Percentiles rank a stretch among this genome's conserved stretches.
These are phyloP conservation scores for Hippoglossus stenolepis DNA, from an alignment of 2,113 vertebrate species.

Conservation along the genomic window DNA sequence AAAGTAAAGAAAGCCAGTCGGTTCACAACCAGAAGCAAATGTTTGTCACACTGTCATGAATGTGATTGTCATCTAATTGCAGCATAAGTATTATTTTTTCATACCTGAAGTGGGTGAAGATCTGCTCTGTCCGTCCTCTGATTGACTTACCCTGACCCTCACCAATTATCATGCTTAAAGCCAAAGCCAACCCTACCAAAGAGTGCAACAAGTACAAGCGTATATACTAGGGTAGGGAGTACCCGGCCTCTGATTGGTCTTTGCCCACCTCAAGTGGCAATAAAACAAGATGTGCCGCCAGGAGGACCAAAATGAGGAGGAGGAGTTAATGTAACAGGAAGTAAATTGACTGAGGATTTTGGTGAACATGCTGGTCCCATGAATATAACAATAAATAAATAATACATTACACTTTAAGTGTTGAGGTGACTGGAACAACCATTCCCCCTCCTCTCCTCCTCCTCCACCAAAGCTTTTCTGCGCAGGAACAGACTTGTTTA, in stretches of 20 bases:
- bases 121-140: not conserved
- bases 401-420: not conserved
- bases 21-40: not conserved
- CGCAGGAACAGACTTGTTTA: conserved; percentile 19
- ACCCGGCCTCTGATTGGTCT: not conserved
- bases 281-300: not conserved
- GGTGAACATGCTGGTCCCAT: not conserved
- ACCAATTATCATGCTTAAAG: too few relatives aligned
- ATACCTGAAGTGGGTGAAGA: too few relatives aligned
- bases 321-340: not conserved
- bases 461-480: not conserved
- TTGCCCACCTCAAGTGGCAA: not conserved
- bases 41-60: not conserved
- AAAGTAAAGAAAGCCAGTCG: not conserved
- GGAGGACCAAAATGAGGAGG: not conserved
- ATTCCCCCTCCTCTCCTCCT: not conserved
- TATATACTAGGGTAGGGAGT: not conserved
- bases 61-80: not conserved
- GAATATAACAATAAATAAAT: not conserved
- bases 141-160: too few relatives aligned
- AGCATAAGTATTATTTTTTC: not conserved
- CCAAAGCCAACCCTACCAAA: not conserved
- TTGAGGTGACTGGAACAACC: not conserved
- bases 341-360: not conserved
- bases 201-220: not conserved